Percentiles rank a stretch among this genome's conserved stretches.
These are phyloP conservation scores for Apogon hyalosoma DNA, from an alignment of 2,797 vertebrate genomes.

Conservation along the genomic window DNA sequence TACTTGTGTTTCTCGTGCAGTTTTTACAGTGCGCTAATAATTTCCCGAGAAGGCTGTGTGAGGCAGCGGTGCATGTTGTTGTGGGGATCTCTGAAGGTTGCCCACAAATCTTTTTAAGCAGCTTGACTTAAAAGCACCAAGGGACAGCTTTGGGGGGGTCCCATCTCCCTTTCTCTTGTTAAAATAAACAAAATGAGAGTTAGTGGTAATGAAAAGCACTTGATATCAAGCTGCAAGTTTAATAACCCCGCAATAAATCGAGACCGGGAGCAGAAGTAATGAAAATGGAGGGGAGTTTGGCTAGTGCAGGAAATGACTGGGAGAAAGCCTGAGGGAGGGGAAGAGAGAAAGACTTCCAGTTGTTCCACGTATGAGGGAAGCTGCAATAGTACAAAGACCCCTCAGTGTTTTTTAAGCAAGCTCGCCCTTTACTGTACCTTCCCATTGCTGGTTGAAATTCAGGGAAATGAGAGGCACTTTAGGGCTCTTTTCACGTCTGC, in stretches of 20 bases:
- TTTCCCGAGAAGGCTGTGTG: conserved; percentile 40
- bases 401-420: conserved; percentile 75
- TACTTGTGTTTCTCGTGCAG: conserved; percentile 23
- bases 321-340: conserved; percentile 76
- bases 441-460: conserved; percentile 39
- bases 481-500: conserved; percentile 36
- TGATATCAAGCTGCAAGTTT: conserved; percentile 79
- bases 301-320: conserved; percentile 84
- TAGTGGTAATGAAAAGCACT: conserved; percentile 78
- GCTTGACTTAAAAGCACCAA: conserved; percentile 59
- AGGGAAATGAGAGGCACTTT: conserved; percentile 49
- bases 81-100: conserved; percentile 44
- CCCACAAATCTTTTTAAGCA: conserved; percentile 65
- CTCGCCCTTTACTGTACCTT: conserved; percentile 63
- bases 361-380: conserved; percentile 74
- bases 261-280: conserved; percentile 77
- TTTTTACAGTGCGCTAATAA: conserved; percentile 51
- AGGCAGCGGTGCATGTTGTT: conserved; percentile 37
- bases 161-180: conserved; percentile 52
- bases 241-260: conserved; percentile 79
- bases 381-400: conserved; percentile 77
- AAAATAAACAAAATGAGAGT: conserved; percentile 74
- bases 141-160: conserved; percentile 44
- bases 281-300: conserved; percentile 79
- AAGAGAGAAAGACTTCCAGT: conserved; percentile 73